Base-by-base conservation (phyloP, 2,888 invertebrate genomes). In the Polydrusus cervinus region DNA sequence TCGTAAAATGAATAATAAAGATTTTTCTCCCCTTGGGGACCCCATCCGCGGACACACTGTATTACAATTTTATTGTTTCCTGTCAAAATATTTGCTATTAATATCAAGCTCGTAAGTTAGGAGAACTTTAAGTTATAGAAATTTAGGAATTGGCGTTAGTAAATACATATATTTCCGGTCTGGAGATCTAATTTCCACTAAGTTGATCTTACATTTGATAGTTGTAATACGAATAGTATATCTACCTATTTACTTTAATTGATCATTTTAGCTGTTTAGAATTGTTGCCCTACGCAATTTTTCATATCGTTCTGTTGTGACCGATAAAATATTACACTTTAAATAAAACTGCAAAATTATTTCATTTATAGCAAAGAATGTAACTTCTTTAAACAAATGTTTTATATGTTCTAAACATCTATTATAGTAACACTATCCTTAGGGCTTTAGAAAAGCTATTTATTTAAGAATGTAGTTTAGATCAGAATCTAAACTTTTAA, bases 391-490 rank as follows among this genome's bases (percentile, higher is more conserved):
- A n/a, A 16, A 47, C 16, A 47, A 1, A 47, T 43, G 8, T 51
- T 11, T 11, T 9, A 51, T 18, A 51, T 51, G 10, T 20, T 51
- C 9, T 18, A 30, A n/a, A 66, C 57, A 66, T 72, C 57, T 40
- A 30, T 25, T 61, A 49, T 43, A 60, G 66, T 60, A 67, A 72
- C 60, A 60, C 66, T 72, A 57, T 72, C 67, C 72, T 72, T 60
- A 13, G 61, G 72, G 67, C 60, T 60, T 72, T 66, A 30, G 30
- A 55, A 67, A 61, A 72, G 61, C 67, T 49, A 67, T 72, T 66
- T 72, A 72, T 72, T 72, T 61, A 72, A 72, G 60, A 61, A 38
- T 67, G 72, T 67, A 66, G 72, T 72, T 72, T 55, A 72, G 72
- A 72, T 72, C 51, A 25, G 57, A 66, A 72, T 72, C 72, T 72